Evolutionary conservation across 35 echinoderm and acorn worm species (phyloP).

Genomic region (Lytechinus pictus): DNA sequence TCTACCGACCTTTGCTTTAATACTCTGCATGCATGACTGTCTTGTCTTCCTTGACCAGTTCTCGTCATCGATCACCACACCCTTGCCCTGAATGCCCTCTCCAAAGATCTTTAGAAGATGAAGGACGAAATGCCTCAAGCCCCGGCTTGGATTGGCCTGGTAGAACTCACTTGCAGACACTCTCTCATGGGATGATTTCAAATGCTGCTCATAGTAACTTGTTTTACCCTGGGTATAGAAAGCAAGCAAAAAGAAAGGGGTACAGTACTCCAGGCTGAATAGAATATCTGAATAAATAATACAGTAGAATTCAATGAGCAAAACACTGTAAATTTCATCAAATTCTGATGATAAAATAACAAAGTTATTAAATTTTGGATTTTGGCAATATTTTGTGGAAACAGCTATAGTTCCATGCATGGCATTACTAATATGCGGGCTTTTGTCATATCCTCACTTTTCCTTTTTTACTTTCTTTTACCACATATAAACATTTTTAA

Average conservation of each 20-base stretch:
- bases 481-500: too few species aligned
- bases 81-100: neutral
- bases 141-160: constrained; percentile 1
- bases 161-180: constrained; percentile 56
- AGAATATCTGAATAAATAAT: neutral
- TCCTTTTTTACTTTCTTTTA: too few species aligned
- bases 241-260: neutral
- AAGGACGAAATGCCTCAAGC: constrained; percentile 49
- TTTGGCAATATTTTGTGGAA: too few species aligned
- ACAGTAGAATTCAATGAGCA: neutral
- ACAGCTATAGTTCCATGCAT: too few species aligned
- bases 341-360: neutral
- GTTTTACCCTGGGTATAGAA: constrained; percentile 61
- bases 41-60: constrained; percentile 59
- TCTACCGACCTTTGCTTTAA: constrained; percentile 47
- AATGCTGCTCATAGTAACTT: constrained; percentile 35
- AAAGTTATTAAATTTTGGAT: too few species aligned
- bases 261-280: neutral
- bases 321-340: neutral
- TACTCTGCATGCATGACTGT: constrained; percentile 48
- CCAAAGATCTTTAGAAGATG: constrained; percentile 13
- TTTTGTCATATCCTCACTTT: too few species aligned
- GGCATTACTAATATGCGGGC: too few species aligned
- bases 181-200: constrained; percentile 28
- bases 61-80: constrained; percentile 69